Conservation (phyloP, 1,140 invertebrate genomes). For the Drosophila fuyamai region DNA sequence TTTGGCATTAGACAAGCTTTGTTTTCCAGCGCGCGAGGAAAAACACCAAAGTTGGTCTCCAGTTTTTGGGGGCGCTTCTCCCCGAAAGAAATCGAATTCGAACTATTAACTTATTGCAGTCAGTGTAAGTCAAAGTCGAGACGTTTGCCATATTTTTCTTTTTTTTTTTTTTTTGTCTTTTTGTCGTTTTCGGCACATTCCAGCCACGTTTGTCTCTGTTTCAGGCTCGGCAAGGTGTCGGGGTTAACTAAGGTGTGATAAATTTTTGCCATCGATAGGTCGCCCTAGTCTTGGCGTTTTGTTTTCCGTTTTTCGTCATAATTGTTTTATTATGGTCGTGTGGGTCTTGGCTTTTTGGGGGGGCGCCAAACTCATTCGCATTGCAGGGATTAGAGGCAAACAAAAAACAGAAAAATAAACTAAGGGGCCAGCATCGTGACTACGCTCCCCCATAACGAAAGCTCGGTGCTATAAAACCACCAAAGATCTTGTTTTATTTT, state of each 20-base stretch:
- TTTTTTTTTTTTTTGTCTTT: slow-evolving; percentile 9
- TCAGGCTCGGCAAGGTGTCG: slow-evolving; percentile 70
- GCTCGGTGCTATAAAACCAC: slow-evolving; percentile 45
- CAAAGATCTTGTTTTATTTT: slow-evolving; percentile 30
- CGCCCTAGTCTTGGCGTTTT: slow-evolving; percentile 51
- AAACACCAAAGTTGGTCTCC: slow-evolving; percentile 23
- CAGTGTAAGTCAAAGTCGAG: slow-evolving; percentile 67
- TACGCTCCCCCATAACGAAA: slow-evolving; percentile 54
- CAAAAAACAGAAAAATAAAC: slow-evolving; percentile 13
- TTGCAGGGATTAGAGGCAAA: slow-evolving; percentile 37
- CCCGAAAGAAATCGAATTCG: slow-evolving; percentile 64
- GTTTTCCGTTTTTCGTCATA: slow-evolving; percentile 59
- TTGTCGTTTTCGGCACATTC: slow-evolving; percentile 54
- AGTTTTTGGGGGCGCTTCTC: slow-evolving; percentile 65
- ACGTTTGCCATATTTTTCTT: slow-evolving; percentile 58
- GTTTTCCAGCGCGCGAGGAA: slow-evolving; percentile 33
- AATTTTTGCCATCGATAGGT: slow-evolving; percentile 80
- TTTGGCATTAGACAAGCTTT: slow-evolving; percentile 65
- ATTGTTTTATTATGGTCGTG: slow-evolving; percentile 77
- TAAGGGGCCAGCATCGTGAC: slow-evolving; percentile 58
- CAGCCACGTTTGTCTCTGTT: slow-evolving; percentile 60
- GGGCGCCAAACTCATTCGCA: slow-evolving; percentile 49
- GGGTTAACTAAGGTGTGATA: slow-evolving; percentile 83
- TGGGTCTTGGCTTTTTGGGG: slow-evolving; percentile 39
- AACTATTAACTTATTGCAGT: slow-evolving; percentile 83